Evolutionary conservation across 2,888 invertebrate genomes (phyloP), one percentile per base, ranked within the genome.

Genomic region (Cephus pygmeus): DNA sequence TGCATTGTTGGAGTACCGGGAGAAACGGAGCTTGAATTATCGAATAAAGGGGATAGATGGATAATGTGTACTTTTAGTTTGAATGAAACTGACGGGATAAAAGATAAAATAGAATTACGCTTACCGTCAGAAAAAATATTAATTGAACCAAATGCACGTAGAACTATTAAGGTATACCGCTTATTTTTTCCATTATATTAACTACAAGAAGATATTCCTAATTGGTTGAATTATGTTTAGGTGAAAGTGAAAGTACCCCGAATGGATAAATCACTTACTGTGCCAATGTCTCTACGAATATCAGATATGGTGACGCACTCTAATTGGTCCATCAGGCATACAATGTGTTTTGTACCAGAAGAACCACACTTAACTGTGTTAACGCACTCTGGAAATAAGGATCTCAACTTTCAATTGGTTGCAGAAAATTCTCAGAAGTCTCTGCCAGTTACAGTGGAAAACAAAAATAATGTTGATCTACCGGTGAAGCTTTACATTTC

Each of bases 271-370:
- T 87, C 90, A 35, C 84, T 89, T 69, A 86, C 90, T 75, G 87
- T 87, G 9, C 84, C 83, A 31, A 79, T 91, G 34, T 83, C 85
- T 23, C 85, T 90, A 73, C 84, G 82, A 69, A 85, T 87, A 40
- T 83, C 82, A 1, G 91, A 91, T 79, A 90, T 91, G 89, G 88
- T 90, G 68, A 89, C 88, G 3, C 84, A 85, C 34, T 86, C 85
- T 23, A 86, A 83, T 75, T 89, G 88, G 86, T 83, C 81, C 15
- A 87, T 88, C 75, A 86, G 88, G 31, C 89, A 90, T 71, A 9
- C 12, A 15, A 88, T 91, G 82, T 91, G 89, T 77, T 88, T 91
- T 77, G 87, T 90, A 69, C 88, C 91, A 0, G 90, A 90, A 80
- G 87, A 90, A 73, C 83, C 87, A 11, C 83, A 88, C 76, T 81